Base-by-base conservation (phyloP, 2,888 invertebrate species). In the Uloborus plumipes region DNA sequence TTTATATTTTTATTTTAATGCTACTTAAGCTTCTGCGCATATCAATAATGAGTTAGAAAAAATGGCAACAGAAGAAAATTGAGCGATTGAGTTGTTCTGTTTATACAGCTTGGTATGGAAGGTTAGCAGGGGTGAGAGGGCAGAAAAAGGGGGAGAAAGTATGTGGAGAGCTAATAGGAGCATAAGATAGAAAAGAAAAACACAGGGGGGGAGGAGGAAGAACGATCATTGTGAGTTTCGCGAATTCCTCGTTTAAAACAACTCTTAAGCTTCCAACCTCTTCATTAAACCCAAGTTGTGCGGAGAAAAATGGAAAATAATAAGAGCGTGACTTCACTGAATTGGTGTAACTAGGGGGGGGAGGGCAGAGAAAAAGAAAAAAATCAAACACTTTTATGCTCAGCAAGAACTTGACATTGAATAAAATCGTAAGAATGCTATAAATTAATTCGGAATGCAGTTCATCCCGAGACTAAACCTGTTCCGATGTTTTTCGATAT, bases 361-460 rank as follows among this genome's bases (percentile, higher is more conserved):
- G 9, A 39, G 7, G 7, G 9, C 1, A 11, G 39, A 11, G 39
- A 59, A 59, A 3, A 15, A 6, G 11, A 15, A 58, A 62, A 62
- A 62, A 26, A 62, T 39, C 62, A 62, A 70, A 59, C 14, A 70
- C 26, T 39, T 31, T 55, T 58, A 18, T 18, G 39, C 16, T 47
- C 47, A 18, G 49, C 65, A 16, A 18, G 50, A 65, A 65, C 65
- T 39, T 65, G 65, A 49, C 65, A 50, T 65, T n/a, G 49, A 65
- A 49, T 50, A 65, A 65, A 50, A 39, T 49, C 20, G 49, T 50
- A 20, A 49, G 15, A 47, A n/a, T 31, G 55, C 71, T 61, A 59
- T 78, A 78, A 71, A 78, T 78, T 78, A 70, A 71, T 78, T 71
- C 65, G 70, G 58, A 78, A 78, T 71, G 65, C 71, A 65, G 58